Conservation (phyloP, 2,888 invertebrate genomes). For the Drosophila tanythrix region DNA sequence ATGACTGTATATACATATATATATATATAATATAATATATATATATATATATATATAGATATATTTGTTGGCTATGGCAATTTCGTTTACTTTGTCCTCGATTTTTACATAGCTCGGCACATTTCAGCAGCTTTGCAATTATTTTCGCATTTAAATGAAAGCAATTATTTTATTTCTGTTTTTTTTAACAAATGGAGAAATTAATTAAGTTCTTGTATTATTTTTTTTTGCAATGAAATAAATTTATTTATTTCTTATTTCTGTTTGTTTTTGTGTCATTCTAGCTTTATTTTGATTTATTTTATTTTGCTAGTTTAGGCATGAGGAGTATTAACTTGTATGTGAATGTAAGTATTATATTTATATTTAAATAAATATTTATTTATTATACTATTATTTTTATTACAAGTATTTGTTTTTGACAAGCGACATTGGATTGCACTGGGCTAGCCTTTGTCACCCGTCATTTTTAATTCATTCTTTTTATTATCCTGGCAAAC, state of each 20-base stretch:
- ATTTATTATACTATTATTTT: not conserved
- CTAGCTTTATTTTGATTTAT: not conserved
- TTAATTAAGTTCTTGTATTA: not conserved
- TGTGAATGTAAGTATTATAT: not conserved
- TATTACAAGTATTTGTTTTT: not conserved
- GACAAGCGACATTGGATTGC: not conserved
- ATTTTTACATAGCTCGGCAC: not conserved
- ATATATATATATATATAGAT: not conserved
- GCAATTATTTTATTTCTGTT: not conserved
- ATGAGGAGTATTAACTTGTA: not conserved
- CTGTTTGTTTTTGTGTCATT: not conserved
- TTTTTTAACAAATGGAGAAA: not conserved
- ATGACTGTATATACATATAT: not conserved
- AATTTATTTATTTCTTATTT: not conserved
- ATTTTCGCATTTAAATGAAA: not conserved
- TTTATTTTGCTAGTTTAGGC: not conserved
- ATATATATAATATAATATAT: not conserved
- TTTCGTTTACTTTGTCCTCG: not conserved
- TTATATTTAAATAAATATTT: not conserved
- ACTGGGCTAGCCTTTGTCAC: not conserved
- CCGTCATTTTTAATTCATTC: not conserved
- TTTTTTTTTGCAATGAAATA: not conserved
- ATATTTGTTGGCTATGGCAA: not conserved
- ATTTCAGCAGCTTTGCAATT: not conserved
- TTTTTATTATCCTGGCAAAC: not conserved